Conservation (phyloP, 2,113 vertebrate species). For the Cynocephalus volans region DNA sequence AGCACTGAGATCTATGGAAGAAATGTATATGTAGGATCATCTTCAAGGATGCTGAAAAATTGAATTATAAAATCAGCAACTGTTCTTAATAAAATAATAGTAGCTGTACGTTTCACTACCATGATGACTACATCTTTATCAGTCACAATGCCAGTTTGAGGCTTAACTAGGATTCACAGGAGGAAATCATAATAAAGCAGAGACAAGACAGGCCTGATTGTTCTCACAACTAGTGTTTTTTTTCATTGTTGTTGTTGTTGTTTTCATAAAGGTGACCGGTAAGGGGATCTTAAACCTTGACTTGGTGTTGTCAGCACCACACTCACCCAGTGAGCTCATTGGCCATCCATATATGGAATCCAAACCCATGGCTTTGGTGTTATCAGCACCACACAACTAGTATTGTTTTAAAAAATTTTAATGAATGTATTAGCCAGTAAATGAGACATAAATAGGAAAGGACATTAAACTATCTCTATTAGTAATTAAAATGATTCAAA, state of each 20-base stretch:
- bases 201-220: background rate
- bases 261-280: too few relatives aligned
- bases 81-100: background rate
- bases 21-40: background rate
- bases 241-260: too few relatives aligned
- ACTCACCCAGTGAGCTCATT: too few relatives aligned
- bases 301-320: too few relatives aligned
- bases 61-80: background rate
- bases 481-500: constrained; percentile 13
- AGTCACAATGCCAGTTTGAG: background rate
- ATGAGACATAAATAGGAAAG: background rate
- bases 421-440: background rate
- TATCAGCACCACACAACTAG: too few relatives aligned
- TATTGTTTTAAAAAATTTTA: background rate
- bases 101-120: background rate
- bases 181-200: background rate
- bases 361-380: too few relatives aligned
- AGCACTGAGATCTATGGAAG: background rate
- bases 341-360: too few relatives aligned
- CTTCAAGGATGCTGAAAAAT: background rate
- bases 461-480: background rate
- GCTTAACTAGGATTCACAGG: background rate
- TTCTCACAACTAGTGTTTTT: background rate
- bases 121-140: background rate
- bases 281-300: too few relatives aligned